Evolutionary conservation across 2,888 invertebrate genomes (phyloP), one percentile per base, ranked within the genome.

Genomic region (Hipparchia semele): DNA sequence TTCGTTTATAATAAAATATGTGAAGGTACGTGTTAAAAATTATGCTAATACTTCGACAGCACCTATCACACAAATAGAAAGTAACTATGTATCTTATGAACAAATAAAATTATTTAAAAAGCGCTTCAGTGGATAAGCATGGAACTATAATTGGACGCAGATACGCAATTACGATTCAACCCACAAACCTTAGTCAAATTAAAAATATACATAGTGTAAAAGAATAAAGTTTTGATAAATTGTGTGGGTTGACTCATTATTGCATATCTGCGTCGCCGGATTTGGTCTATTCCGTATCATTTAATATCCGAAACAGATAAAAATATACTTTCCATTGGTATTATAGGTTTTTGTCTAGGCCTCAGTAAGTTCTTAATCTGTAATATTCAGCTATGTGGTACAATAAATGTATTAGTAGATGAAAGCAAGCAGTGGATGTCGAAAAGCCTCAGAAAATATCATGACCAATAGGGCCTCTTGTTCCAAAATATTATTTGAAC

Each of bases 381-480:
- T 23, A 23, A 23, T 23, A 23, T 23, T 23, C 23, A 23, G 23
- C 23, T 23, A 23, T 23, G 23, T 23, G 23, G 23, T 77, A 75
- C 70, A 74, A 72, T 39, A 53, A 61, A 45, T 53, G 33, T 70
- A 39, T 71, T 68, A 71, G 68, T 73, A 4, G 39, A 5, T 39
- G 67, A 54, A 67, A 68, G 67, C 13, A 45, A 56, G 56, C 64
- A 70, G 68, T 67, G 56, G 13, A 64, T 61, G 33, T 72, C 56
- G 60, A 72, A 73, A 73, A 73, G 62, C 23, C 49, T 56, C 56
- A 72, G n/a, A 71, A 66, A 65, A 73, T 65, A 62, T 58, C 33
- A 9, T 7, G 73, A 68, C 73, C 75, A 73, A 73, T 75, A 75
- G 62, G 73, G 73, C 73, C 70, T 9, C 60, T 73, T 49, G 60